Conservation (phyloP, 2,888 invertebrate species). For the Melieria picta region DNA sequence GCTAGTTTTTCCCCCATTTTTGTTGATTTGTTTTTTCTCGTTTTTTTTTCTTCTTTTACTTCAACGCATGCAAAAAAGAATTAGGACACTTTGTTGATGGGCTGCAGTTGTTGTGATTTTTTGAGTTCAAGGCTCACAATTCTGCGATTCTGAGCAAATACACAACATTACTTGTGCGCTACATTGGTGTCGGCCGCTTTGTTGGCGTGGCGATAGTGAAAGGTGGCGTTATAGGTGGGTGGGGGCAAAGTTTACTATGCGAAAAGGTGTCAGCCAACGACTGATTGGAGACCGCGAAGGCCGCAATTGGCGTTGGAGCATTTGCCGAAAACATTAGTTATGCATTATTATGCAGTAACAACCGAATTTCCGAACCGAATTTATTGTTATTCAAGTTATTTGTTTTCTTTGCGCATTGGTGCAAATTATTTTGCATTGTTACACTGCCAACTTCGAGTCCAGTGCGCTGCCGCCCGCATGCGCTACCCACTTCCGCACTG, state of each 20-base stretch:
- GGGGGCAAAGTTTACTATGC: too few species aligned
- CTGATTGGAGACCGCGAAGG: too few species aligned
- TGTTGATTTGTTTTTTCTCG: too few species aligned
- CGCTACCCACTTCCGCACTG: not conserved
- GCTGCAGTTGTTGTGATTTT: slow-evolving; percentile 25
- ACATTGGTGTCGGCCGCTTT: slow-evolving; percentile 14
- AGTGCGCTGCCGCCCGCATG: slow-evolving; percentile 6
- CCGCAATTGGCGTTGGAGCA: too few species aligned
- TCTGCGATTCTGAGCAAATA: too few species aligned
- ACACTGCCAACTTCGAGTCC: slow-evolving; percentile 6
- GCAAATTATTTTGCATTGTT: not conserved
- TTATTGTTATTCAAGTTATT: not conserved
- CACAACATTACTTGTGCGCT: slow-evolving; percentile 5
- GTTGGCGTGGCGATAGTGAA: not conserved
- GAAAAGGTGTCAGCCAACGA: too few species aligned
- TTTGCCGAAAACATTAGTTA: too few species aligned
- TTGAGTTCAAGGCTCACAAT: slow-evolving; percentile 22
- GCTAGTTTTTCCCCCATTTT: not conserved
- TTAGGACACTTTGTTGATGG: slow-evolving; percentile 20
- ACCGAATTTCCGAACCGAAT: not conserved
- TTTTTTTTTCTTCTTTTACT: not conserved
- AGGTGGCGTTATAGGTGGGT: too few species aligned
- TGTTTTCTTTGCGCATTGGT: not conserved
- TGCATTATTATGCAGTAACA: too few species aligned
- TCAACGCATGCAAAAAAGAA: slow-evolving; percentile 1